Base-by-base conservation (phyloP, 1,140 invertebrate species). In the Alviniconcha marisindica region DNA sequence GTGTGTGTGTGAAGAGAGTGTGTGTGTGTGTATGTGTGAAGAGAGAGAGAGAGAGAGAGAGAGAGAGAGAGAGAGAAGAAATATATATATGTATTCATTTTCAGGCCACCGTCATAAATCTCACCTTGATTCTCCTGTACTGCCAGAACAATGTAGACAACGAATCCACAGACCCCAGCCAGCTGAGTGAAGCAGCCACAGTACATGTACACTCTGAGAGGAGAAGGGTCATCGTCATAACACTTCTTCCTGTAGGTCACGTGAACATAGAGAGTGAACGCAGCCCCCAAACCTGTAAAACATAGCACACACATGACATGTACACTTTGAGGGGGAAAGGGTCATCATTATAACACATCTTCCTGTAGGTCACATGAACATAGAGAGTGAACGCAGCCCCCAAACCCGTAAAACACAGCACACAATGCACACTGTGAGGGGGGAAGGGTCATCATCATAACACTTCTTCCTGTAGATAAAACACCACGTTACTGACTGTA, bases 101-200 rank as follows among this genome's bases (percentile, higher is more conserved):
- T 48, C 7, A 18, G 44, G 44, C 7, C 44, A 48, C 18, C 18
- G 44, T 48, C 18, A 48, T 48, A 5, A 18, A 5, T 10, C 82
- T 85, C 73, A 90, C 90, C 87, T 84, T 90, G 89, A 60, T 87
- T 54, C 42, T 88, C 42, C n/a, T 78, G 51, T 33, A 91, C 87
- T 15, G 85, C 89, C 44, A 91, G 69, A 0, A 87, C 85, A 2
- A 91, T 79, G 69, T 91, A 91, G 3, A 85, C 85, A 1, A 88
- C 88, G 69, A 91, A 87, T n/a, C 89, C 88, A 83, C 86, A 87
- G 31, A 90, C 83, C 24, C 89, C 90, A 28, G 85, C 85, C 31
- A 90, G 80, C 83, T 90, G 89, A 31, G 88, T 83, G 76, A 89
- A 88, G 66, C 90, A 91, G 15, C 89, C 90, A 1, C 56, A 48